A percentile compares a stretch with the other conserved stretches of the same genome.
phyloP scores from a whole-genome alignment of 2,888 invertebrate species.

The Cephus sareptanus region DNA sequence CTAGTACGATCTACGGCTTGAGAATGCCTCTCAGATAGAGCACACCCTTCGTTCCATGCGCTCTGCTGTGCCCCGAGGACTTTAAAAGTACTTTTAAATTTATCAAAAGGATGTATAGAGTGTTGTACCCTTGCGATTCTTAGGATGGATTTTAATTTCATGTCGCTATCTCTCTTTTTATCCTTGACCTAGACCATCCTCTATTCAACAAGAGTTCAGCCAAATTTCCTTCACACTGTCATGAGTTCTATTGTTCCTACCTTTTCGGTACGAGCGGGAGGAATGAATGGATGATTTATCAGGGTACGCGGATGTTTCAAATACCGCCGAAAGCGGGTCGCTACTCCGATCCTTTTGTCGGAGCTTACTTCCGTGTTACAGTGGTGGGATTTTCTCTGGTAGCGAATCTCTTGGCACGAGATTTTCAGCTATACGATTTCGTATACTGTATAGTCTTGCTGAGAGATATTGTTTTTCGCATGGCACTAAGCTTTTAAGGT shows the following conservation, averaged over 20 bases:
- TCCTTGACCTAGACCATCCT: not conserved
- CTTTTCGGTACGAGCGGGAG: not conserved
- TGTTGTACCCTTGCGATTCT: not conserved
- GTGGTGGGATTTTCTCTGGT: not conserved
- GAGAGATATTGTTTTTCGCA: not conserved
- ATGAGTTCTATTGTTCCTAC: not conserved
- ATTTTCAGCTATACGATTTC: not conserved
- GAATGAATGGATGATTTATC: not conserved
- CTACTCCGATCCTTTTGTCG: not conserved
- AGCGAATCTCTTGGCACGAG: not conserved
- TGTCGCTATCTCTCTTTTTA: not conserved
- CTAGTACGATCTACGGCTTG: not conserved
- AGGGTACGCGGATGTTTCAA: not conserved
- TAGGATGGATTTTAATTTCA: not conserved
- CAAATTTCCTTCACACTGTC: not conserved
- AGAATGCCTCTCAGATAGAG: not conserved
- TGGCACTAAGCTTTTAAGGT: not conserved
- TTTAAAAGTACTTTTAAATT: not conserved
- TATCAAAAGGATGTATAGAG: not conserved
- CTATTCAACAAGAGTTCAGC: not conserved
- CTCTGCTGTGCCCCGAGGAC: not conserved
- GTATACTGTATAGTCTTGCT: not conserved
- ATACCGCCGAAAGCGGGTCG: not conserved
- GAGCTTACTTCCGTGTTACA: not conserved
- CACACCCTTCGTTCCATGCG: not conserved